phyloP scores from a whole-genome alignment of 2,888 invertebrate species.

The Cheilosia grossa region DNA sequence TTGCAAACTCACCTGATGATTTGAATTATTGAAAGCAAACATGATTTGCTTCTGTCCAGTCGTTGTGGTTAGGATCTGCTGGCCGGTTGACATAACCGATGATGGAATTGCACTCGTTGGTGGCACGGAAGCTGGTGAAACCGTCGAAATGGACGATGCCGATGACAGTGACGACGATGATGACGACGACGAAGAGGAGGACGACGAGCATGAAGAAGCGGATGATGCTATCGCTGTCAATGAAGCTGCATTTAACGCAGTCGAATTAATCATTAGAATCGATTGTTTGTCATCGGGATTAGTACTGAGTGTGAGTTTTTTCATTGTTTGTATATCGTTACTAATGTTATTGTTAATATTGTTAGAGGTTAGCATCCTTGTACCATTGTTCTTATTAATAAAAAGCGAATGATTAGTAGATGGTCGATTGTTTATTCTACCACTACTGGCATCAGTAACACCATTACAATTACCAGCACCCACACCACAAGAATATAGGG shows the following conservation, averaged over 20 bases:
- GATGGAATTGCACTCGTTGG: slow-evolving; percentile 72
- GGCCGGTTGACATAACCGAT: slow-evolving; percentile 69
- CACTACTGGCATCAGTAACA: slow-evolving; percentile 1
- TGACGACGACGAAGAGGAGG: slow-evolving; percentile 42
- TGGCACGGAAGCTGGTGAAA: slow-evolving; percentile 77
- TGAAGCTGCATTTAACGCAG: slow-evolving; percentile 70
- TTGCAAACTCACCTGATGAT: slow-evolving; percentile 79
- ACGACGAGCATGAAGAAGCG: slow-evolving; percentile 8
- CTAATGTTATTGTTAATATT: slow-evolving; percentile 68
- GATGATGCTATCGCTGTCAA: slow-evolving; percentile 58
- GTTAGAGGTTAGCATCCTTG: slow-evolving; percentile 68
- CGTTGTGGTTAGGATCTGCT: slow-evolving; percentile 74
- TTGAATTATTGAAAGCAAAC: slow-evolving; percentile 79
- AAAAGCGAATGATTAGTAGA: slow-evolving; percentile 61
- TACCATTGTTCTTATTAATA: slow-evolving; percentile 69
- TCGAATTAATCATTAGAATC: slow-evolving; percentile 74
- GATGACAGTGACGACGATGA: slow-evolving; percentile 40
- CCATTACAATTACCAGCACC: slow-evolving; percentile 35
- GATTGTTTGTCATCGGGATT: slow-evolving; percentile 71
- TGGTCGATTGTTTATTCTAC: slow-evolving; percentile 49
- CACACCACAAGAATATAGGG: slow-evolving; percentile 65
- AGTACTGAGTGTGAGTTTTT: slow-evolving; percentile 69
- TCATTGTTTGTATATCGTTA: slow-evolving; percentile 70
- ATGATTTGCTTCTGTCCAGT: slow-evolving; percentile 80
- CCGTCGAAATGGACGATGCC: slow-evolving; percentile 71